Percentiles rank a stretch among this genome's conserved stretches.
These are phyloP conservation scores for Drosophila carrolli DNA, from an alignment of 1,140 invertebrate genomes.

Conservation along the genomic window DNA sequence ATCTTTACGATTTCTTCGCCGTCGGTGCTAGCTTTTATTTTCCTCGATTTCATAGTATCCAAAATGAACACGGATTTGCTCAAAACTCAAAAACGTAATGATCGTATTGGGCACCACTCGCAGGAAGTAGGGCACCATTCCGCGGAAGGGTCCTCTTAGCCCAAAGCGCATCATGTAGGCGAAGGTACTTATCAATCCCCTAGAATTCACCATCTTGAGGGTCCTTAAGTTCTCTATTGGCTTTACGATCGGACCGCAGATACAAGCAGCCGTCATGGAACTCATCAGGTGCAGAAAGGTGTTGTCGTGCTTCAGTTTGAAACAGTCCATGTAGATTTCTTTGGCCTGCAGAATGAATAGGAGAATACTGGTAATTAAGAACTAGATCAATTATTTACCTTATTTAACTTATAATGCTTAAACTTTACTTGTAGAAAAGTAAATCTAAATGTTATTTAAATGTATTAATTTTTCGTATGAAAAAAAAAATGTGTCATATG, in stretches of 20 bases:
- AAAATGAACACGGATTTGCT: conserved; percentile 52
- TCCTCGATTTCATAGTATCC: conserved; percentile 38
- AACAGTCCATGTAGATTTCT: conserved; percentile 6
- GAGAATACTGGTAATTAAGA: no score
- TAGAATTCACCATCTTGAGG: conserved; percentile 30
- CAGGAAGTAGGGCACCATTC: conserved; percentile 39
- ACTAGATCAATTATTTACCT: no score
- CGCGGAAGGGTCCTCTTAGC: conserved; percentile 48
- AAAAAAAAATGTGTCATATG: no score
- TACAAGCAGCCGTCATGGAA: conserved; percentile 38
- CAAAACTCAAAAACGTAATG: conserved; percentile 52
- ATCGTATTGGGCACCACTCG: conserved; percentile 55
- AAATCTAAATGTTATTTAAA: no score
- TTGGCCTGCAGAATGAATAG: conserved; percentile 29
- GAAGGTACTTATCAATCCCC: not conserved
- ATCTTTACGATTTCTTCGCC: not conserved
- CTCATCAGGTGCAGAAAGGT: conserved; percentile 48
- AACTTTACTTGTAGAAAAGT: no score
- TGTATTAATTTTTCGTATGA: no score
- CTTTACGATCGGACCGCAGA: conserved; percentile 49
- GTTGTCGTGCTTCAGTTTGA: conserved; percentile 24
- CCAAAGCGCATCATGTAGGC: conserved; percentile 44
- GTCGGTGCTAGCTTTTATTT: not conserved
- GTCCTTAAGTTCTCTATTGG: conserved; percentile 60
- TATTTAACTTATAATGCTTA: no score